phyloP scores from a whole-genome alignment of 1,140 invertebrate genomes.

The Euglossa dilemma region DNA sequence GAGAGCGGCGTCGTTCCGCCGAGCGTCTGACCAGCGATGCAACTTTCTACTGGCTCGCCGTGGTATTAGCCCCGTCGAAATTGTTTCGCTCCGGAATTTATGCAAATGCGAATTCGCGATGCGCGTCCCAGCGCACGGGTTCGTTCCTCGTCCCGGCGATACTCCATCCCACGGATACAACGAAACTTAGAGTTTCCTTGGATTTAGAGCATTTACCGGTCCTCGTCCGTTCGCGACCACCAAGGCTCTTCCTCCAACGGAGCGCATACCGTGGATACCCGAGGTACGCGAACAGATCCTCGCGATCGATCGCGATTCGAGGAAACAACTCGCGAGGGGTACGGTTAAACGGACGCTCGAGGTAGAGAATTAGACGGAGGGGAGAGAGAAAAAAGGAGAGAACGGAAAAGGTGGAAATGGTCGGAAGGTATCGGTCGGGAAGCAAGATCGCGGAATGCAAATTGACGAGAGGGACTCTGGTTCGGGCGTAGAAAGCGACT shows the following conservation, averaged over 20 bases:
- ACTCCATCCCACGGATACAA: background rate
- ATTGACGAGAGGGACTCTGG: slow-evolving; percentile 61
- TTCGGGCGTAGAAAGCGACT: slow-evolving; percentile 59
- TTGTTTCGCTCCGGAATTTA: slow-evolving; percentile 29
- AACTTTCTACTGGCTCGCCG: slow-evolving; percentile 31
- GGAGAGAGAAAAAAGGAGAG: background rate
- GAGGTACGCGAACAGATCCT: too few species aligned
- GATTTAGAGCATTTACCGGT: background rate
- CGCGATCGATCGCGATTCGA: too few species aligned
- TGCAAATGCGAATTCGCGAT: slow-evolving; percentile 8
- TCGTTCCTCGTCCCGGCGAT: background rate
- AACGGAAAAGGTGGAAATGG: slow-evolving; percentile 23
- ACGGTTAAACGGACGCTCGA: too few species aligned
- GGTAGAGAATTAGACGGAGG: too few species aligned
- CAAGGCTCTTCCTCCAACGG: background rate
- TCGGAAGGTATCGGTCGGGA: slow-evolving; percentile 55
- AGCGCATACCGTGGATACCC: background rate
- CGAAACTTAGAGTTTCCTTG: background rate
- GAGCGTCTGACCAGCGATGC: slow-evolving; percentile 10
- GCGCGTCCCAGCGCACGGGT: background rate
- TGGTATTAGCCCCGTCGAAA: slow-evolving; percentile 18
- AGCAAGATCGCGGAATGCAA: slow-evolving; percentile 67
- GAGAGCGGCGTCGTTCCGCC: background rate
- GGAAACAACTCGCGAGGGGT: too few species aligned
- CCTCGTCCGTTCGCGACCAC: background rate